Conservation (phyloP, 2,113 vertebrate species). For the Ictalurus furcatus region DNA sequence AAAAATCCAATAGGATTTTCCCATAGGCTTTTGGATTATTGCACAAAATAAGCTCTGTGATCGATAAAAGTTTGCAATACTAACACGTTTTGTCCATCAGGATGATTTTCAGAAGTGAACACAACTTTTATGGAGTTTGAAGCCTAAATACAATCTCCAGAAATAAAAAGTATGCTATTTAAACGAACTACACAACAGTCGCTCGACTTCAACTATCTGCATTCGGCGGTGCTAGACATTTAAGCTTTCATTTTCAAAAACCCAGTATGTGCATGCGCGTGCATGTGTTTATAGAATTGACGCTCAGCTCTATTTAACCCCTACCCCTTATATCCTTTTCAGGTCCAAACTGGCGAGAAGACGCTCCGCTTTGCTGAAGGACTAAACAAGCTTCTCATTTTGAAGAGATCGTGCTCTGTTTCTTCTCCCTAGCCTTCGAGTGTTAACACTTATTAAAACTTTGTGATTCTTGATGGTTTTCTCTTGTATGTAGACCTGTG, state of each 20-base stretch:
- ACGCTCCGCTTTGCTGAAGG: conserved; percentile 84
- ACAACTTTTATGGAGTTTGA: too few relatives aligned
- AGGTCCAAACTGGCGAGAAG: conserved; percentile 95
- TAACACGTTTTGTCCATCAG: too few relatives aligned
- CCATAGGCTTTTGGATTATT: too few relatives aligned
- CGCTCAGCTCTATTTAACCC: not conserved
- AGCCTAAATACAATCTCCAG: too few relatives aligned
- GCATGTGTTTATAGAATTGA: not conserved
- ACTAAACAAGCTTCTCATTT: conserved; percentile 63
- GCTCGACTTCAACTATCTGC: too few relatives aligned
- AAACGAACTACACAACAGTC: too few relatives aligned
- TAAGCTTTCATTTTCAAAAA: not conserved
- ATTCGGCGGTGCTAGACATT: too few relatives aligned
- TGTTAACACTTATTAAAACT: conserved; percentile 85
- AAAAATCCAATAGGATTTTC: too few relatives aligned
- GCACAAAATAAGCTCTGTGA: too few relatives aligned
- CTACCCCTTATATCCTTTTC: conserved; percentile 19
- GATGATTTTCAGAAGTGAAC: too few relatives aligned
- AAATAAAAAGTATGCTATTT: too few relatives aligned
- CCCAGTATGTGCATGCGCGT: not conserved
- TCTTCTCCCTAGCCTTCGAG: conserved; percentile 74
- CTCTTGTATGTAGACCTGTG: conserved; percentile 92
- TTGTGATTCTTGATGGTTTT: conserved; percentile 90
- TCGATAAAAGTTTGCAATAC: too few relatives aligned
- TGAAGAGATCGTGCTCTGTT: conserved; percentile 54